Base-by-base conservation (phyloP, 2,113 vertebrate genomes). In the Pedetes capensis region DNA sequence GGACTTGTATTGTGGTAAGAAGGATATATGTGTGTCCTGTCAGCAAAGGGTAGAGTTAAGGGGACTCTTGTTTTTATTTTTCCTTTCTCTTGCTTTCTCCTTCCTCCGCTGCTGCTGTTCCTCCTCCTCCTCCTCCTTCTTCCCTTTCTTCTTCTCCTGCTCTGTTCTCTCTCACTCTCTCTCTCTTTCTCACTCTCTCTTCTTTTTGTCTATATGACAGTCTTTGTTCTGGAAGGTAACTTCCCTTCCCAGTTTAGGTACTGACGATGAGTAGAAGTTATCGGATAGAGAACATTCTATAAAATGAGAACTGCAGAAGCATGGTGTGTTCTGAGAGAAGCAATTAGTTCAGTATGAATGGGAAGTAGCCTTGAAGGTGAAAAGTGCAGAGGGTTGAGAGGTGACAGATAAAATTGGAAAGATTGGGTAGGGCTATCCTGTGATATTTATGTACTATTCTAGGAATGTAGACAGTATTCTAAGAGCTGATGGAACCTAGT, bases 1-100 rank as follows among this genome's bases (percentile, higher is more conserved):
- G 39, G 53, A 39, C 7, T 80, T 85, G 18, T 32, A 32, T 72
- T 86, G 20, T 80, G 47, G 23, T 91, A 72, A 64, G 87, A 94
- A 72, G 11, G 6, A 17, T 64, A 1, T 42, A 37, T 51, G 11
- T 63, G 5, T 34, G 16, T 61, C n/a, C 42, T 44, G 29, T 53
- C 63, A 53, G n/a, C 44, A 61, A 64, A 68, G 78, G 37, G 11
- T n/a, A n/a, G 37, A 34, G 9, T 37, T n/a, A 6, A n/a, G 25
- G 29, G 6, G 14, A 71, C n/a, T 23, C 37, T 47, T n/a, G n/a
- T n/a, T n/a, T 69, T 0, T 10, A 1, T 12, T 37, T 53, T 0
- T n/a, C 20, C 39, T 14, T 4, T 57, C 49, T 6, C 27, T 37
- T n/a, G 13, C 32, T 25, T 5, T 82, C 27, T 22, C 18, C 17